Base-by-base conservation (phyloP, 1,140 invertebrate genomes). In the Carposina sasakii region DNA sequence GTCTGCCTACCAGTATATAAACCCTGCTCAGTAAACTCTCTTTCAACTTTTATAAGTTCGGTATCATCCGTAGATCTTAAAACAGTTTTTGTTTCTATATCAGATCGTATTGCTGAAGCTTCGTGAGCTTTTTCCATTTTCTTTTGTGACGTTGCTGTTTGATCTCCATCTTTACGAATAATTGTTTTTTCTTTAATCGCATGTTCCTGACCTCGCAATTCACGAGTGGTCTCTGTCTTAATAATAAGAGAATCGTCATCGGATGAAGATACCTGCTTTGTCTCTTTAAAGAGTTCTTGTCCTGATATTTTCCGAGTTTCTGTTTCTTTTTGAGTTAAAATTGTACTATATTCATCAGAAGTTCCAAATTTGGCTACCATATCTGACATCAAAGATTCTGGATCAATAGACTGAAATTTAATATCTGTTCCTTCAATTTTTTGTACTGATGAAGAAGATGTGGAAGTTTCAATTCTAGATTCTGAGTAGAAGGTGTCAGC, bases 221-320 rank as follows among this genome's bases (percentile, higher is more conserved):
- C 76, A 59, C 79, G 76, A 36, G 70, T 85, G 16, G 79, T 85
- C 71, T 85, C 71, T 20, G 83, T 82, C 67, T 85, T 85, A 26
- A 84, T 81, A 10, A 86, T 65, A 9, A 83, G 48, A n/a, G 81
- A 84, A 60, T 86, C 85, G 54, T 85, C 82, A 51, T 84, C 81
- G 2, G 82, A 84, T 17, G 84, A 84, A 4, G 81, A 84, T 4
- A 82, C 74, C 60, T 85, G 75, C 52, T 82, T 85, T 3, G 78
- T 85, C 67, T 85, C 81, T 6, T 71, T 69, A 43, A 78, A 86
- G 51, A 63, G 81, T 63, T 86, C 85, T 66, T 85, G 79, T 3
- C 83, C 85, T 3, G 79, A 79, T 40, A 85, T 82, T 60, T 84
- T 84, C 53, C 69, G 72, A 12, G 81, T 85, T 56, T 83, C 83